Conservation (phyloP, 2,888 invertebrate species). For the Eristalis intricaria region DNA sequence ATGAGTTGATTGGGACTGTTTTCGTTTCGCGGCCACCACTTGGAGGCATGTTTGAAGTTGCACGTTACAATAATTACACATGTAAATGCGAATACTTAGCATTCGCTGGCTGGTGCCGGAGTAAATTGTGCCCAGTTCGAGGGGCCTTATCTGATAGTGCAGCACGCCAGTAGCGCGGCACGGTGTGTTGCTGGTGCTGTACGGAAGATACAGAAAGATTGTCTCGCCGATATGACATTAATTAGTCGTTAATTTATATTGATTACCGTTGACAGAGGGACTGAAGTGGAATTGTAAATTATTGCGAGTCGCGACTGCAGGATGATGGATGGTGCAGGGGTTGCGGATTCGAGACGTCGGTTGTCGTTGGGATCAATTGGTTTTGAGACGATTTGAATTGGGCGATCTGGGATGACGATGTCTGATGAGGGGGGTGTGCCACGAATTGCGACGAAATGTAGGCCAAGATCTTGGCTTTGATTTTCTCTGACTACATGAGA, state of each 20-base stretch:
- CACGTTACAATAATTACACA: constrained; percentile 69
- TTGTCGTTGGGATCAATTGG: neutral
- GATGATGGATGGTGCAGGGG: neutral
- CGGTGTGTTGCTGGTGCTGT: constrained; percentile 2
- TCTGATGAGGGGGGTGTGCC: no score
- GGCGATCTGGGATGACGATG: neutral
- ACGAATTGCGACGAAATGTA: no score
- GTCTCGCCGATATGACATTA: constrained; percentile 50
- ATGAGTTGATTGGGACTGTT: constrained; percentile 60
- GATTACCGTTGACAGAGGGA: constrained; percentile 27
- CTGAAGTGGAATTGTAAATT: constrained; percentile 1
- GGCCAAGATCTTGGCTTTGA: no score
- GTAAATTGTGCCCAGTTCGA: constrained; percentile 28
- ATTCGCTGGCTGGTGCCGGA: constrained; percentile 32
- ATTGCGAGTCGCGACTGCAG: neutral
- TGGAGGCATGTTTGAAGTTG: constrained; percentile 58
- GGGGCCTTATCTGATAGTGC: constrained; percentile 46
- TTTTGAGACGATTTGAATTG: neutral
- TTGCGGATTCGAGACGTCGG: neutral
- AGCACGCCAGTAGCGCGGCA: neutral
- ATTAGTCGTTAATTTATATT: constrained; percentile 60
- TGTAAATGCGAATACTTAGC: constrained; percentile 67
- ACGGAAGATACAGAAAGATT: constrained; percentile 62
- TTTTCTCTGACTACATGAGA: no score
- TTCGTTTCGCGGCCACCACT: constrained; percentile 42